Evolutionary conservation across 2,888 invertebrate genomes (phyloP), one percentile per base, ranked within the genome.

Genomic region (Chloroclystis v-ata): DNA sequence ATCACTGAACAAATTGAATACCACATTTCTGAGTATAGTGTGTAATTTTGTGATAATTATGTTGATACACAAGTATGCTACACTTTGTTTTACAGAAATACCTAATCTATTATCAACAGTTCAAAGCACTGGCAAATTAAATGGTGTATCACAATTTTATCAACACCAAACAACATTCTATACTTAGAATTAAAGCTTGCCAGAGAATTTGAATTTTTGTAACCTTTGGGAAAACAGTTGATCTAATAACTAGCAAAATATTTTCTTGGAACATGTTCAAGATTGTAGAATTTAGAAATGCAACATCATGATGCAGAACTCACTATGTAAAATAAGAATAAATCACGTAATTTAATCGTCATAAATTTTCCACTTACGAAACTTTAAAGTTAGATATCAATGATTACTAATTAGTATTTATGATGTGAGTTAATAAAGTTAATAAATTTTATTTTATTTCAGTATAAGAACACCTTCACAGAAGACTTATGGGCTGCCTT

Each of bases 401-500:
- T n/a, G n/a, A n/a, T n/a, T n/a, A n/a, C n/a, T n/a, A n/a, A n/a
- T n/a, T n/a, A n/a, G n/a, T n/a, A n/a, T n/a, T n/a, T n/a, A n/a
- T n/a, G n/a, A n/a, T n/a, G n/a, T n/a, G n/a, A n/a, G n/a, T n/a
- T n/a, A n/a, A n/a, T n/a, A n/a, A n/a, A n/a, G n/a, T n/a, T n/a
- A 32, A 5, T 20, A 20, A 20, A 20, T 20, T 20, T 20, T 4
- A n/a, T n/a, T 12, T 13, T 3, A 46, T 79, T 88, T 69, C 81
- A 94, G 84, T 98, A 97, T 77, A 92, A 91, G 64, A 99, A 98
- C 75, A 96, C 98, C 1, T 92, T 93, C 64, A 98, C 98, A 0
- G 95, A 95, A 75, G 97, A 99, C 77, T 88, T 99, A 61, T 99
- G 98, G 98, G 90, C 91, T 0, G 94, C 96, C 0, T 86, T 99